Evolutionary conservation across 2,113 vertebrate genomes (phyloP).

Genomic region (Tragelaphus scriptus): DNA sequence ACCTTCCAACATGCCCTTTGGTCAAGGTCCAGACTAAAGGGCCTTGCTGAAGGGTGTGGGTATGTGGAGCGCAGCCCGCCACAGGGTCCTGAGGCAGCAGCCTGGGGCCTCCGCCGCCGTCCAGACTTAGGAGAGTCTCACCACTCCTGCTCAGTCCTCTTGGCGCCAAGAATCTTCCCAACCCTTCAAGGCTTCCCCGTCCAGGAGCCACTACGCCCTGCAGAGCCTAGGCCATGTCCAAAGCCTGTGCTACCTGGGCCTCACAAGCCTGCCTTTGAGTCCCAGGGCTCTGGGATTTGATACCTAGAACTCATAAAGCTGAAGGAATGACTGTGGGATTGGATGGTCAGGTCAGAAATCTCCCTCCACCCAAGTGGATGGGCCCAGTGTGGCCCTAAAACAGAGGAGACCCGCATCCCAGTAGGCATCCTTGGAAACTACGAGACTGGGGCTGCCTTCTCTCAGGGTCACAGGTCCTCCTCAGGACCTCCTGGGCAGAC

Average conservation of each 20-base stretch:
- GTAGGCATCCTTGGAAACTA: neutral
- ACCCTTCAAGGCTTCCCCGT: neutral
- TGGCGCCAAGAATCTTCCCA: neutral
- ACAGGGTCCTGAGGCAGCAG: neutral
- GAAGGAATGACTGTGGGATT: neutral
- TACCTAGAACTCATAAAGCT: fast-evolving
- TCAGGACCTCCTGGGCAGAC: neutral
- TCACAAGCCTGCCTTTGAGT: neutral
- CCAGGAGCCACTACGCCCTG: neutral
- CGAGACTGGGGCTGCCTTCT: neutral
- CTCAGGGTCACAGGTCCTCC: neutral
- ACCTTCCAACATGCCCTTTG: neutral
- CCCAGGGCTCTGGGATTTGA: neutral
- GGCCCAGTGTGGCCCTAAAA: neutral
- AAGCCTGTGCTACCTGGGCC: neutral
- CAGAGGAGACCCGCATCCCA: neutral
- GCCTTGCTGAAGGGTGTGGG: neutral
- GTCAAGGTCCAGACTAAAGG: neutral
- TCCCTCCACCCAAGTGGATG: neutral
- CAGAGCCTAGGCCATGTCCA: neutral
- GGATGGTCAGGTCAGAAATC: neutral
- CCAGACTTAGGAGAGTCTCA: fast-evolving
- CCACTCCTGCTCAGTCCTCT: neutral
- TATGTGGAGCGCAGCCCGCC: neutral
- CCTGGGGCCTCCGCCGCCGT: fast-evolving